These are phyloP conservation scores for Drosophila auraria DNA, from an alignment of 1,140 invertebrate genomes.

Conservation along the genomic window DNA sequence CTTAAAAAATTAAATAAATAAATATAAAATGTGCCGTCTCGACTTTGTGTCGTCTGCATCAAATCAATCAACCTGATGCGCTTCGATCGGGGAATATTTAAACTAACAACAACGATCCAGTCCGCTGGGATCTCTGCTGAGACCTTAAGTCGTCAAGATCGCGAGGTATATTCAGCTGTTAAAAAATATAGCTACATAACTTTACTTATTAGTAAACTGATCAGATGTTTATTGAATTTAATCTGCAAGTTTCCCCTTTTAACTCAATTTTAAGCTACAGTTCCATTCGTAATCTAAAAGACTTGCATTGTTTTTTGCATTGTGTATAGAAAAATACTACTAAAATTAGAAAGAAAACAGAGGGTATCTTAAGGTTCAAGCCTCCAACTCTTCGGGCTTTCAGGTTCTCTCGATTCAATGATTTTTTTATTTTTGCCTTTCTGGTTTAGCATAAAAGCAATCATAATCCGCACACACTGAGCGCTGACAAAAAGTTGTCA, in stretches of 20 bases:
- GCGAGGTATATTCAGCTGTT: background rate
- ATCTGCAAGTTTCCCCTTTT: too few relatives aligned
- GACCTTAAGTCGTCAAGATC: too few relatives aligned
- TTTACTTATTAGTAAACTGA: too few relatives aligned
- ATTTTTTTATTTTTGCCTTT: background rate
- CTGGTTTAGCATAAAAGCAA: slow-evolving; percentile 75
- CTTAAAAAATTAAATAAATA: slow-evolving; percentile 7
- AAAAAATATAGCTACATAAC: background rate
- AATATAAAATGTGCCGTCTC: slow-evolving; percentile 1
- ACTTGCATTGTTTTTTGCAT: too few relatives aligned
- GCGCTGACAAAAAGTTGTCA: slow-evolving; percentile 81
- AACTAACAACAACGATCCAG: slow-evolving; percentile 60
- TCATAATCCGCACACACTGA: slow-evolving; percentile 77
- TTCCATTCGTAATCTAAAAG: too few relatives aligned
- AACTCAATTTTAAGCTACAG: too few relatives aligned
- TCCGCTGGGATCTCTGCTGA: too few relatives aligned
- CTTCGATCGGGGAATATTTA: slow-evolving; percentile 69
- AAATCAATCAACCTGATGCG: slow-evolving; percentile 80
- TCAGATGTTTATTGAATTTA: too few relatives aligned
- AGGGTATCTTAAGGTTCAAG: background rate
- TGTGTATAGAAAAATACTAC: too few relatives aligned
- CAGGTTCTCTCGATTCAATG: background rate
- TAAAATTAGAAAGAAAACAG: background rate
- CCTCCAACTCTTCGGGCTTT: too few relatives aligned
- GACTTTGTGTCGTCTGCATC: slow-evolving; percentile 59